Evolutionary conservation across 2,888 invertebrate genomes (phyloP).

Genomic region (Diaperis boleti): DNA sequence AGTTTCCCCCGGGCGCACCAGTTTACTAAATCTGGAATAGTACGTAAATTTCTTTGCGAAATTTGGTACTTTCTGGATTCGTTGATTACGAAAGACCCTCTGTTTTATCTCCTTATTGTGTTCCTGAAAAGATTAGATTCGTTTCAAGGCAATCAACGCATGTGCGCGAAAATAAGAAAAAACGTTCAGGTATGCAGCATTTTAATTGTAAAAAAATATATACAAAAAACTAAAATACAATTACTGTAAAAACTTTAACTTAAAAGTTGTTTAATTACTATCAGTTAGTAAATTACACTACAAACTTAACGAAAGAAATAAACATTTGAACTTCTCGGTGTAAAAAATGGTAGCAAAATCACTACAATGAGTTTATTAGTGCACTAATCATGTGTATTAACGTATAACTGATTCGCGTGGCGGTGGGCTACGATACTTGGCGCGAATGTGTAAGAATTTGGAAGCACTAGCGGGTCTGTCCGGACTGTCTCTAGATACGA

Average conservation of each 20-base stretch:
- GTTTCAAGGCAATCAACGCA: no score
- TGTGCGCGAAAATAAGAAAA: slow-evolving; percentile 1
- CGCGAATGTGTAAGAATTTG: slow-evolving; percentile 77
- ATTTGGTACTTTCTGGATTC: slow-evolving; percentile 56
- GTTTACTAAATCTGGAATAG: slow-evolving; percentile 59
- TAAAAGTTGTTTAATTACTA: slow-evolving; percentile 28
- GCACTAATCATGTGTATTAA: slow-evolving; percentile 43
- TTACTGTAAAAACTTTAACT: slow-evolving; percentile 29
- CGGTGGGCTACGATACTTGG: slow-evolving; percentile 79
- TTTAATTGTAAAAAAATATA: slow-evolving; percentile 56
- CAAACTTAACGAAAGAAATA: slow-evolving; percentile 47
- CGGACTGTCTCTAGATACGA: slow-evolving; percentile 60
- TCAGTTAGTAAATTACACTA: slow-evolving; percentile 40
- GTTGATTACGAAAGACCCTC: slow-evolving; percentile 43
- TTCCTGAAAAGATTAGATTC: slow-evolving; percentile 54
- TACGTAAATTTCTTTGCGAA: slow-evolving; percentile 63
- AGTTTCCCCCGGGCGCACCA: slow-evolving; percentile 59
- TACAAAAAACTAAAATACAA: slow-evolving; percentile 47
- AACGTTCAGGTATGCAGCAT: slow-evolving; percentile 25
- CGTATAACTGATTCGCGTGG: slow-evolving; percentile 71
- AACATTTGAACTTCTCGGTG: slow-evolving; percentile 51
- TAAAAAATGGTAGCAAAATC: slow-evolving; percentile 34
- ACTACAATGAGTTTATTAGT: slow-evolving; percentile 36
- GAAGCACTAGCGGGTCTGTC: slow-evolving; percentile 59
- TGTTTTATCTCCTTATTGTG: slow-evolving; percentile 50